Percentiles rank a stretch among this genome's conserved stretches.
Conservation (phyloP, 2,888 invertebrate species). For the Peribatodes rhomboidaria region DNA sequence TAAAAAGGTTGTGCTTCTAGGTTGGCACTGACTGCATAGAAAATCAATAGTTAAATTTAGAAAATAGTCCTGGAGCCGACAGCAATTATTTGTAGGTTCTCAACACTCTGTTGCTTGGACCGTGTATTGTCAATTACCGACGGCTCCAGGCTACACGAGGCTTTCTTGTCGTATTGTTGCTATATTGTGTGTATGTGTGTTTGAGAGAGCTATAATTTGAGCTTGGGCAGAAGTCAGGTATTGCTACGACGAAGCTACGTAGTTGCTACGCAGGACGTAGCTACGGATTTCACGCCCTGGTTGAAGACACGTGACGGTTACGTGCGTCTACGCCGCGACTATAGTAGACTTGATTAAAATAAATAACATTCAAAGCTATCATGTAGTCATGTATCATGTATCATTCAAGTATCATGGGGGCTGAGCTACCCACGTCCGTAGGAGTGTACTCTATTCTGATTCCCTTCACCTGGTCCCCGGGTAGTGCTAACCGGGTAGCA, state of each 20-base stretch:
- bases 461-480: too few relatives aligned
- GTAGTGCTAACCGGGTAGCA: too few relatives aligned
- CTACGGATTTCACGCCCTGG: neutral
- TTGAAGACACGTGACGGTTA: neutral
- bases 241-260: neutral
- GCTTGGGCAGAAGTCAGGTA: too few relatives aligned
- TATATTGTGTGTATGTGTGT: neutral
- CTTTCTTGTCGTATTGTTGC: neutral
- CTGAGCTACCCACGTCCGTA: too few relatives aligned
- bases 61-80: neutral
- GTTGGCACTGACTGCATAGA: too few relatives aligned
- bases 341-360: neutral
- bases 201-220: too few relatives aligned
- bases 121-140: constrained; percentile 1
- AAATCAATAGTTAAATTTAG: too few relatives aligned
- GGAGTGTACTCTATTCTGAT: too few relatives aligned
- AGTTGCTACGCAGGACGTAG: neutral
- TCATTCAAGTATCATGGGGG: too few relatives aligned
- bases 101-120: neutral
- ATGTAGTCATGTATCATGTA: too few relatives aligned
- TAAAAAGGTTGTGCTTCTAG: too few relatives aligned
- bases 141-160: neutral
- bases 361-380: too few relatives aligned
- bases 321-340: neutral
- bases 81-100: neutral